Conservation (phyloP, 92 coral and sea anemone species). For the Parazoanthus swiftii region DNA sequence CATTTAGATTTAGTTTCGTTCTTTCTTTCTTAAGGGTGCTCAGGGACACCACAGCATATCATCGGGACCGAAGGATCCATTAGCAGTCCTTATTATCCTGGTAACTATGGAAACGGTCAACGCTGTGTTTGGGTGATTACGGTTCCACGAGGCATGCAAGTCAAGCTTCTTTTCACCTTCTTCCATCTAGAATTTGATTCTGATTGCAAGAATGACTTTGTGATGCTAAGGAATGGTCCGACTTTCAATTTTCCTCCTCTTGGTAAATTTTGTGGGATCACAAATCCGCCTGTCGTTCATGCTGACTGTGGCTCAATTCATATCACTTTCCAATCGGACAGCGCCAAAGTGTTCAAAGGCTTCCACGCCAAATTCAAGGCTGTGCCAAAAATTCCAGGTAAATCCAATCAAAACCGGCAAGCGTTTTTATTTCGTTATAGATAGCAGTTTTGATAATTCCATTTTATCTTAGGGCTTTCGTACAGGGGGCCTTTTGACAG, state of each 20-base stretch:
- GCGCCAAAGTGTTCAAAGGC: not conserved
- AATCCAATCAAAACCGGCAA: not conserved
- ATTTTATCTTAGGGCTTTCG: too few species aligned
- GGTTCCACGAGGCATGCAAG: conserved; percentile 4
- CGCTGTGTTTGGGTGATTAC: conserved; percentile 15
- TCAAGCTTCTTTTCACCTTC: not conserved
- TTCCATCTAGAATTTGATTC: conserved; percentile 12
- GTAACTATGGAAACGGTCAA: conserved; percentile 18
- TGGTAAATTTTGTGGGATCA: not conserved
- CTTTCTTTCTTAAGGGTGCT: conserved; percentile 5
- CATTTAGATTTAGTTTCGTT: not conserved
- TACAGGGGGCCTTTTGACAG: too few species aligned
- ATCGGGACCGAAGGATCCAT: not conserved
- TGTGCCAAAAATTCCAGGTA: conserved; percentile 18
- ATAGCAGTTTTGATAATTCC: too few species aligned
- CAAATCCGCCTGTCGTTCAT: not conserved
- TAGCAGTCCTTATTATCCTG: conserved; percentile 23
- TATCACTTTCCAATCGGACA: not conserved
- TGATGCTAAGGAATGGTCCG: conserved; percentile 7
- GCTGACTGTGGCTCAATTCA: conserved; percentile 7
- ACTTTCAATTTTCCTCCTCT: not conserved
- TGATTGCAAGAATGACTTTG: conserved; percentile 9
- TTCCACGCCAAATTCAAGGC: conserved; percentile 8
- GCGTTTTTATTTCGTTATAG: too few species aligned
- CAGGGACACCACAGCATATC: conserved; percentile 15